phyloP scores from a whole-genome alignment of 2,797 vertebrate species.

The Enteromius paludinosus region DNA sequence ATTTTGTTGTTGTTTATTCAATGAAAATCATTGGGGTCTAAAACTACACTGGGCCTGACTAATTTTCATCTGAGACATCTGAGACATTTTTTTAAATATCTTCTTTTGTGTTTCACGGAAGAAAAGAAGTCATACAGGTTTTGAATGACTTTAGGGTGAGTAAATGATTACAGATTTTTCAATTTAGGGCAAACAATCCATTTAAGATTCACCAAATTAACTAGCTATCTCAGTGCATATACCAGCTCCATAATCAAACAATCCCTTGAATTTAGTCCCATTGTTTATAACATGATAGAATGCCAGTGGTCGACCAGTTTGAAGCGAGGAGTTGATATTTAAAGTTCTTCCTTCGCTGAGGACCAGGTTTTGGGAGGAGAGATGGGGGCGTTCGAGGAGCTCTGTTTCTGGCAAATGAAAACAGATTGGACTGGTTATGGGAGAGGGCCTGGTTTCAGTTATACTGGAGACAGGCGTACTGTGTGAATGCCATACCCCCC shows the following conservation, averaged over 20 bases:
- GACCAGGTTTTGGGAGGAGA: constrained; percentile 43
- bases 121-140: not conserved
- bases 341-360: constrained; percentile 52
- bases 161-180: not conserved
- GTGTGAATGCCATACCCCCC: constrained; percentile 82
- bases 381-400: constrained; percentile 53
- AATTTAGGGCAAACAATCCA: not conserved
- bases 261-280: constrained; percentile 2
- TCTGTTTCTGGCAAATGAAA: constrained; percentile 74
- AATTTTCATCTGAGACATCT: not conserved
- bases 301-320: not conserved
- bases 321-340: constrained; percentile 36
- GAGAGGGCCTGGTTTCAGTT: constrained; percentile 93
- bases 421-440: constrained; percentile 84
- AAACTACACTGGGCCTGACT: not conserved
- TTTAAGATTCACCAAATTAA: not conserved
- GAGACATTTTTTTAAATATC: constrained; percentile 1
- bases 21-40: not conserved
- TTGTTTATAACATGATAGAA: constrained; percentile 8
- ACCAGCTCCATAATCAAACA: not conserved
- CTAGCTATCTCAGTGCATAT: not conserved
- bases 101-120: not conserved
- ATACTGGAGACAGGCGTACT: constrained; percentile 90
- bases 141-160: not conserved
- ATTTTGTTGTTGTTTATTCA: not conserved